These are phyloP conservation scores for Nesometra sesokonis DNA, from an alignment of 35 echinoderm and acorn worm species.

Conservation along the genomic window DNA sequence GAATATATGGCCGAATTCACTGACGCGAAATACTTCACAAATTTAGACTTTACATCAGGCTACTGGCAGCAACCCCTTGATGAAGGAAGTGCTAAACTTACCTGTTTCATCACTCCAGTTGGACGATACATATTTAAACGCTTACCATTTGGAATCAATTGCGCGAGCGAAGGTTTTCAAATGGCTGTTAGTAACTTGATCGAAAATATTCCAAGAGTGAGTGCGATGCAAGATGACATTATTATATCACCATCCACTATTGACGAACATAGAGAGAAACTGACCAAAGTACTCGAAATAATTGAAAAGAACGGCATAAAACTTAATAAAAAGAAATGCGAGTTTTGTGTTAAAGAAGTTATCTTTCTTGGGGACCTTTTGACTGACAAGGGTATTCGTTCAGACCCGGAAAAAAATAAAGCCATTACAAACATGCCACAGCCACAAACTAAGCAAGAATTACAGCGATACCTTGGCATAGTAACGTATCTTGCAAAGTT, in stretches of 20 bases:
- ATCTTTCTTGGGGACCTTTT: conserved; percentile 3
- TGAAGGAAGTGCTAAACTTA: too few relatives aligned
- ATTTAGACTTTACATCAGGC: neutral
- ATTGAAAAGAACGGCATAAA: neutral
- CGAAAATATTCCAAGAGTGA: neutral
- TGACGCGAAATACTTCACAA: neutral
- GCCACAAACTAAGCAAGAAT: conserved; percentile 1
- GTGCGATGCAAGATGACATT: neutral
- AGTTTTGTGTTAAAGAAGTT: neutral
- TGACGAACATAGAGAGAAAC: neutral
- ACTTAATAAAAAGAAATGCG: neutral
- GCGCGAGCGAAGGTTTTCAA: too few relatives aligned
- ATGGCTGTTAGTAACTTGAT: too few relatives aligned
- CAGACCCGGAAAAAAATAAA: conserved; percentile 6
- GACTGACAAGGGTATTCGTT: neutral
- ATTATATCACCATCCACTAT: neutral
- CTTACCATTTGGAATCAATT: too few relatives aligned
- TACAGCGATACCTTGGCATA: conserved; percentile 24
- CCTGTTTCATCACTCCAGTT: too few relatives aligned
- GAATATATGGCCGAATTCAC: neutral
- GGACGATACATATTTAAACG: too few relatives aligned
- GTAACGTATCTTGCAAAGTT: conserved; percentile 33
- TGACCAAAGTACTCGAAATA: neutral
- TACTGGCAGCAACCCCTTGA: neutral
- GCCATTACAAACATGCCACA: conserved; percentile 23